A percentile compares a stretch with the other conserved stretches of the same genome.
These are phyloP conservation scores for Benitochromis conjunctus DNA, from an alignment of 2,113 vertebrate species.

Conservation along the genomic window DNA sequence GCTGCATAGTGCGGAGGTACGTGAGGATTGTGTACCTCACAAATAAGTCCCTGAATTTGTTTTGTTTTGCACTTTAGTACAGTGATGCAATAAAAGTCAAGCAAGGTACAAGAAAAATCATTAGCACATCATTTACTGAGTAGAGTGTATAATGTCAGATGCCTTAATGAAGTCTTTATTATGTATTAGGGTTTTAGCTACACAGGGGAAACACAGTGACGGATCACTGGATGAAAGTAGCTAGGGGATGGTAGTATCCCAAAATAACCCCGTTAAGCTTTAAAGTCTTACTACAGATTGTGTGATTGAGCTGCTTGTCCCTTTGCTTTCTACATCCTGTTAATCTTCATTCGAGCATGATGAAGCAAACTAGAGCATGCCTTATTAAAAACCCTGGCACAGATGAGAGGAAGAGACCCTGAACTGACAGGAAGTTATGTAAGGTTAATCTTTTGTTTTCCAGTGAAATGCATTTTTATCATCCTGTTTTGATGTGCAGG, in stretches of 20 bases:
- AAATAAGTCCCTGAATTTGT: not conserved
- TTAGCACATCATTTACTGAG: not conserved
- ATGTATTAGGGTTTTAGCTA: conserved; percentile 23
- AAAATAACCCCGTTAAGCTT: conserved; percentile 59
- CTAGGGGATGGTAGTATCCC: conserved; percentile 23
- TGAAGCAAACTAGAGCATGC: conserved; percentile 51
- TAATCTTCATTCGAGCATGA: conserved; percentile 54
- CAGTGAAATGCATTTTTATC: not conserved
- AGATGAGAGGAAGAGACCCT: conserved; percentile 14
- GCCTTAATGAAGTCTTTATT: conserved; percentile 27
- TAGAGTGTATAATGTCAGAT: not conserved
- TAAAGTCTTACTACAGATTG: conserved; percentile 56
- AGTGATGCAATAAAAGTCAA: not conserved
- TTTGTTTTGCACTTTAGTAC: not conserved
- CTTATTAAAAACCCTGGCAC: conserved; percentile 40
- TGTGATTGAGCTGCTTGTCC: conserved; percentile 47
- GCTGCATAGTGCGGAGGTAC: not conserved
- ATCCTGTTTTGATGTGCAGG: not conserved
- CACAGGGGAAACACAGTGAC: conserved; percentile 9
- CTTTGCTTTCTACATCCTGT: conserved; percentile 1
- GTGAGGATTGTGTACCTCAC: not conserved
- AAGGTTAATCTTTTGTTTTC: conserved; percentile 44
- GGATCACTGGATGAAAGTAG: conserved; percentile 42
- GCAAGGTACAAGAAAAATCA: not conserved
- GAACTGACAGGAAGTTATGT: conserved; percentile 27